Conservation (phyloP, 2,113 vertebrate genomes). For the Leptobrachium ailaonicum region DNA sequence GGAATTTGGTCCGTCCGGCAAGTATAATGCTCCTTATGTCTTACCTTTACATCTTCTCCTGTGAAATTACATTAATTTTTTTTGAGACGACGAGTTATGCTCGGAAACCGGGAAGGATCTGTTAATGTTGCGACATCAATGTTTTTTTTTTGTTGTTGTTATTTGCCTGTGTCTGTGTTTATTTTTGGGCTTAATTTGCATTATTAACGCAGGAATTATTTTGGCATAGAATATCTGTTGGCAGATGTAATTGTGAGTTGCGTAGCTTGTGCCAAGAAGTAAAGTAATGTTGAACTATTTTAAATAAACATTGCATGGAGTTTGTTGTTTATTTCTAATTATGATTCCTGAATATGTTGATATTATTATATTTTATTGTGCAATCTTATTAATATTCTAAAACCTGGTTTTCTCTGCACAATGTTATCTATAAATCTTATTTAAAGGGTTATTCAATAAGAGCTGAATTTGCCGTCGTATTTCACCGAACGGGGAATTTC, state of each 20-base stretch:
- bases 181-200: constrained; percentile 4
- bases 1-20: constrained; percentile 73
- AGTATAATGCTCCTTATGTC: constrained; percentile 67
- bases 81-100: background rate
- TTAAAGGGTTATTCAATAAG: no score
- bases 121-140: background rate
- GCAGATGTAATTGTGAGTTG: background rate
- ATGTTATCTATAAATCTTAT: no score
- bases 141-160: background rate
- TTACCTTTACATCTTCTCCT: constrained; percentile 46
- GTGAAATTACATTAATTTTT: background rate
- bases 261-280: background rate
- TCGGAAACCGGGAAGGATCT: background rate
- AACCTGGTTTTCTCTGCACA: no score
- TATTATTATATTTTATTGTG: background rate
- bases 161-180: background rate
- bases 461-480: no score
- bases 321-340: background rate
- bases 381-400: background rate
- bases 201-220: background rate
- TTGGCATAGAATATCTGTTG: background rate
- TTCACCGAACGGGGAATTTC: no score
- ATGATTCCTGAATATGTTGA: background rate
- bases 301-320: background rate
- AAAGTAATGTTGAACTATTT: background rate